Evolutionary conservation across 2,888 invertebrate species (phyloP), one percentile per base, ranked within the genome.

Genomic region (Chymomyza amoena): DNA sequence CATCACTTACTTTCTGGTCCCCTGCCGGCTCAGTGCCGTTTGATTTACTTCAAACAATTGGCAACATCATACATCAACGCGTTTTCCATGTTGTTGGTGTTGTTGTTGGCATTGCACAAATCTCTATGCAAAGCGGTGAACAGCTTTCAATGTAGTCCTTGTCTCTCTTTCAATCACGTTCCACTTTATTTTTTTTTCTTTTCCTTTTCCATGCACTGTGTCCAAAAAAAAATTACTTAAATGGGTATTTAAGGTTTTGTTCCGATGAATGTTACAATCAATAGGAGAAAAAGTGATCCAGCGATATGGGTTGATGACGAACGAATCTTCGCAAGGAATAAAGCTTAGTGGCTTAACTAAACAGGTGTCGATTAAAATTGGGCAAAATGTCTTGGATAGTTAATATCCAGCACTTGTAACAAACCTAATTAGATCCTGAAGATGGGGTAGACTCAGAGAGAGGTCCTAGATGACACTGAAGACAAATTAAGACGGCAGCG

Each of bases 31-130:
- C 68, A 60, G 68, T 70, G 64, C 71, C 80, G 76, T 84, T 87
- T 85, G 86, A 85, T 85, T 85, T 85, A 85, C 82, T 85, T 85
- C 85, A 80, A 86, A 86, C 85, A 87, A 85, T 85, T 85, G 87
- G 86, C 84, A 87, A 86, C 85, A 85, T 87, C 85, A 87, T 87
- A 87, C 85, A 85, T 87, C 85, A 87, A 87, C 81, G 84, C 84
- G 73, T 77, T 73, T 65, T 80, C 67, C 65, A 63, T 66, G n/a
- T 59, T 65, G 2, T 56, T 13, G 13, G 18, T 57, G 57, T 57
- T 56, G 32, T 51, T 13, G 51, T 51, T 54, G 16, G 54, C 20
- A 54, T 54, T 54, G 69, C 69, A 71, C 73, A 83, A 84, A 82
- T 85, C 84, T 73, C 76, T 80, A 79, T 78, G 82, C 75, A 79